phyloP scores from a whole-genome alignment of 2,797 vertebrate species.

The Argya squamiceps region DNA sequence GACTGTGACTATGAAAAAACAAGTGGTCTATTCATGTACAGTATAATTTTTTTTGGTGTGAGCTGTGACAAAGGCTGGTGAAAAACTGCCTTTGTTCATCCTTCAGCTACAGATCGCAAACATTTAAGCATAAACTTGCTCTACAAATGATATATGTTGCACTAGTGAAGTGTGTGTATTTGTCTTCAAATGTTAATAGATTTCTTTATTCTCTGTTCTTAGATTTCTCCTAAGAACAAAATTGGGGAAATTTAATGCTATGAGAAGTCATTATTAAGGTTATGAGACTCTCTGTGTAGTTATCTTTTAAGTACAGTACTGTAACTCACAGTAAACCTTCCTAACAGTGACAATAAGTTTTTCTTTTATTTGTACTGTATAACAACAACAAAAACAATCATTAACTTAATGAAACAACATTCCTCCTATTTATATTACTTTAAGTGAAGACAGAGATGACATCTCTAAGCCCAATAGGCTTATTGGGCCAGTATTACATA shows the following conservation, averaged over 20 bases:
- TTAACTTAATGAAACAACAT: rapidly evolving
- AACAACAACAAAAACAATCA: neutral
- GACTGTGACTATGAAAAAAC: neutral
- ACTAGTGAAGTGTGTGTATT: neutral
- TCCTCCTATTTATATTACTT: neutral
- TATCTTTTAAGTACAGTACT: neutral
- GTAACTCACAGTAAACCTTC: neutral
- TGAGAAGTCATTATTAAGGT: neutral
- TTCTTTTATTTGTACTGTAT: neutral
- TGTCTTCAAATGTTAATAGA: neutral
- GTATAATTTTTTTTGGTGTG: neutral
- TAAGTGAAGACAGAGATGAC: neutral
- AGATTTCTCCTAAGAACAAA: neutral
- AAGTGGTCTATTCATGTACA: neutral
- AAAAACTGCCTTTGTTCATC: neutral
- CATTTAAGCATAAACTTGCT: neutral
- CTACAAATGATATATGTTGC: neutral
- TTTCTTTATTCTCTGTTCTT: neutral
- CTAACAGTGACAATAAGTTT: neutral
- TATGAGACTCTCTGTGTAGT: neutral
- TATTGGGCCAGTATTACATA: rapidly evolving
- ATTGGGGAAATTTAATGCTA: neutral
- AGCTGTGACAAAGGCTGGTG: neutral
- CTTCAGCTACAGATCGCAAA: neutral
- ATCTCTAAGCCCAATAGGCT: neutral